Evolutionary conservation across 2,113 vertebrate genomes (phyloP), one percentile per base, ranked within the genome.

Genomic region (Macaca nemestrina): DNA sequence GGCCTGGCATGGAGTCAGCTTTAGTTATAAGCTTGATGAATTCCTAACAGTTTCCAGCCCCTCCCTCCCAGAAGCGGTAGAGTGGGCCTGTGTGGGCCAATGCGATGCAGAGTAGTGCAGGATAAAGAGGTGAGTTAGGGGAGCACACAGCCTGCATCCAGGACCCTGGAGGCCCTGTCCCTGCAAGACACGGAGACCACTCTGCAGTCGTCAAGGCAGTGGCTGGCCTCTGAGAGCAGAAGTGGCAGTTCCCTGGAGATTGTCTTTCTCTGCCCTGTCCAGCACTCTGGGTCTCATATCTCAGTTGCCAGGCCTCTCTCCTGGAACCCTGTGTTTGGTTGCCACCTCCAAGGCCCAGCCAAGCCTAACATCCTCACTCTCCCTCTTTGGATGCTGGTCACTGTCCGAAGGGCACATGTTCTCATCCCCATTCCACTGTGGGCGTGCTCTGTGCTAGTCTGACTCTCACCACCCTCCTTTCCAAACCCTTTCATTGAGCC

Each of bases 31-130:
- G 25, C 43, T 2, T 43, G 79, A 89, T 35, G 48, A 93, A 27
- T 76, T 43, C 38, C 12, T 64, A 13, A 57, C 18, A 43, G 32
- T 45, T 90, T 43, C 45, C 83, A 83, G 84, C 8, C 23, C 23
- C 82, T 88, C 17, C n/a, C 45, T 59, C 50, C 59, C 27, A 1
- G 48, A 14, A 20, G 55, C 18, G 43, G 76, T 57, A 12, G 35
- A 72, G 17, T 6, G 38, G 80, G 38, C 45, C 48, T 64, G 1
- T 35, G 22, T 10, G 45, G 88, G 67, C 22, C 73, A 79, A 8
- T 0, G 8, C 1, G 4, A 23, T 6, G 3, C 3, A 43, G 3
- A 72, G 35, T 78, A 8, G 8, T 3, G 6, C 16, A 30, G 14
- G 10, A 8, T 27, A 61, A 70, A 78, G 52, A 40, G 27, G 32